These are phyloP conservation scores for Parotia lawesii DNA, from an alignment of 2,113 vertebrate genomes.

Conservation along the genomic window DNA sequence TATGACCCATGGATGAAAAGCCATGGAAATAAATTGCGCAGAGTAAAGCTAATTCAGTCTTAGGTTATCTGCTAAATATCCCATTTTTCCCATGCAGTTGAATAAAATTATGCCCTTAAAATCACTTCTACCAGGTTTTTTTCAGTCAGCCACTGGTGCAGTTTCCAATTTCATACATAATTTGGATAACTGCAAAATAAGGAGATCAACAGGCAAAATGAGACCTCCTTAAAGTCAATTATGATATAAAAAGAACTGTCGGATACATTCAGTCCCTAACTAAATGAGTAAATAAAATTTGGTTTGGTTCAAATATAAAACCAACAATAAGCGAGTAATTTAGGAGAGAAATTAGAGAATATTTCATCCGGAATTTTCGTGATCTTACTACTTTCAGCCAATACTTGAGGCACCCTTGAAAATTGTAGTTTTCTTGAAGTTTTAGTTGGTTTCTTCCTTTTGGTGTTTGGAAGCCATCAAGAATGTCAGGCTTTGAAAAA, in stretches of 20 bases:
- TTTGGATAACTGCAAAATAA: not conserved
- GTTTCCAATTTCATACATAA: not conserved
- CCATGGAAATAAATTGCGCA: not conserved
- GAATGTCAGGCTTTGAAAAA: not conserved
- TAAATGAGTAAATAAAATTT: not conserved
- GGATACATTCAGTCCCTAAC: not conserved
- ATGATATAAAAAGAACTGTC: not conserved
- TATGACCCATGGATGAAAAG: not conserved
- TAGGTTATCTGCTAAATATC: not conserved
- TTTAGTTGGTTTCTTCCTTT: not conserved
- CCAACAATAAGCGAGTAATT: not conserved
- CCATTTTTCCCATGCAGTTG: not conserved
- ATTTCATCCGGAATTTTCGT: not conserved
- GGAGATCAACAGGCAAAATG: not conserved
- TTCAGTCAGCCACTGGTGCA: not conserved
- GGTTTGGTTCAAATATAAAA: not conserved
- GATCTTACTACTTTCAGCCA: not conserved
- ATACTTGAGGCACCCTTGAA: not conserved
- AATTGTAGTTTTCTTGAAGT: not conserved
- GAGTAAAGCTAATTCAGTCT: not conserved
- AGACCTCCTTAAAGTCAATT: not conserved
- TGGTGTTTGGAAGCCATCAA: not conserved
- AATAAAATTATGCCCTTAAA: not conserved
- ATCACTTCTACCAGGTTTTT: not conserved
- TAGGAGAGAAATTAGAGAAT: not conserved